These are phyloP conservation scores for Cacatua alba DNA, from an alignment of 2,113 vertebrate species.

Conservation along the genomic window DNA sequence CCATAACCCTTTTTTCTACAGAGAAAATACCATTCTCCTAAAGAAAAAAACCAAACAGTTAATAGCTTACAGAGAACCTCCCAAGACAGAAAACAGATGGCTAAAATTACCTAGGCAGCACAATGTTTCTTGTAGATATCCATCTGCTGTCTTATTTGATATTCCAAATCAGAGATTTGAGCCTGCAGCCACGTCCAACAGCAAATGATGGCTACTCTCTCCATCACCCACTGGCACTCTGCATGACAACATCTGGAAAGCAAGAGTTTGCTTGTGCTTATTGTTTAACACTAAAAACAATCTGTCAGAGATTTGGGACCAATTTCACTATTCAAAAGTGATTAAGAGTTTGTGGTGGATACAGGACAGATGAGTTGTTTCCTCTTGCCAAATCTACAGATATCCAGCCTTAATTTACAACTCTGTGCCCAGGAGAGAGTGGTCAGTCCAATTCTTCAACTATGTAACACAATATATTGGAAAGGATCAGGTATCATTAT, in stretches of 20 bases:
- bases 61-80: background rate
- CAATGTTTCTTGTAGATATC: conserved; percentile 68
- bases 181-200: conserved; percentile 75
- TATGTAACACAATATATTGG: background rate
- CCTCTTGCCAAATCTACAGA: background rate
- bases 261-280: background rate
- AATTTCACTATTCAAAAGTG: background rate
- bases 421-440: background rate
- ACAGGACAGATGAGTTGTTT: background rate
- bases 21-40: background rate
- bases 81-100: background rate
- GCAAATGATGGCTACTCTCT: conserved; percentile 70
- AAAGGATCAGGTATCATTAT: background rate
- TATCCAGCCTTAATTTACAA: background rate
- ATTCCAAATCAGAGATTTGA: conserved; percentile 71
- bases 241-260: conserved; percentile 25
- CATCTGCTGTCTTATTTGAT: conserved; percentile 70
- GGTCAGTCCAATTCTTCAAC: background rate
- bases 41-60: background rate
- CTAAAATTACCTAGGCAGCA: conserved; percentile 64
- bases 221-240: conserved; percentile 61
- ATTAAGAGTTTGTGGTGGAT: background rate
- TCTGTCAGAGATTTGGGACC: background rate
- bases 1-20: background rate
- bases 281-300: background rate